Base-by-base conservation (phyloP, 2,888 invertebrate species). In the Microctonus hyperodae region DNA sequence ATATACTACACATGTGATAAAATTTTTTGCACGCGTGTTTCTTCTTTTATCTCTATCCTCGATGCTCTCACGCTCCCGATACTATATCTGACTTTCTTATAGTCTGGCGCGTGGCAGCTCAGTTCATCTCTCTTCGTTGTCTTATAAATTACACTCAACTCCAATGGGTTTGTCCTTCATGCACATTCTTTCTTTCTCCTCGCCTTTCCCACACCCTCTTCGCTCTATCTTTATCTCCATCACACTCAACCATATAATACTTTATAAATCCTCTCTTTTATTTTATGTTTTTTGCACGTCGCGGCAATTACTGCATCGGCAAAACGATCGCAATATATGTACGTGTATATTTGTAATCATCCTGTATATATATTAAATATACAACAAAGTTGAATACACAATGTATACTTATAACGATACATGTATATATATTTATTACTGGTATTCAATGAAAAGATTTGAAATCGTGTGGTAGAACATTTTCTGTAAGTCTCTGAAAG, bases 161-260 rank as follows among this genome's bases (percentile, higher is more conserved):
- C 73, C 75, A 73, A 74, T 73, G 71, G 66, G 66, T 71, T 72
- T 72, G 75, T 74, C 75, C 73, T 75, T 76, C 67, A 61, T 40
- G n/a, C 50, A 31, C 35, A 51, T 59, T 44, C 40, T 53, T 48
- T 33, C 22, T 40, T 20, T 22, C 28, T 57, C 53, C 65, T 28
- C 70, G 69, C 64, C 66, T 35, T 57, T 58, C 64, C 48, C 10
- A 20, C 25, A 7, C 11, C 37, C 35, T 35, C 40, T 5, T 23
- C 37, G 5, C 40, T 5, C n/a, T 37, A 5, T 23, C 28, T 28
- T 28, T 50, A 48, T 53, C 44, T 48, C 22, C 48, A 33, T 67
- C 44, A 2, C 20, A 7, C 44, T 44, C 20, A 16, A 9, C 2
- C 20, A 16, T 13, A n/a, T 5, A 16, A 33, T 35, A 2, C 13